Evolutionary conservation across 2,113 vertebrate species (phyloP).

Genomic region (Lynx canadensis): DNA sequence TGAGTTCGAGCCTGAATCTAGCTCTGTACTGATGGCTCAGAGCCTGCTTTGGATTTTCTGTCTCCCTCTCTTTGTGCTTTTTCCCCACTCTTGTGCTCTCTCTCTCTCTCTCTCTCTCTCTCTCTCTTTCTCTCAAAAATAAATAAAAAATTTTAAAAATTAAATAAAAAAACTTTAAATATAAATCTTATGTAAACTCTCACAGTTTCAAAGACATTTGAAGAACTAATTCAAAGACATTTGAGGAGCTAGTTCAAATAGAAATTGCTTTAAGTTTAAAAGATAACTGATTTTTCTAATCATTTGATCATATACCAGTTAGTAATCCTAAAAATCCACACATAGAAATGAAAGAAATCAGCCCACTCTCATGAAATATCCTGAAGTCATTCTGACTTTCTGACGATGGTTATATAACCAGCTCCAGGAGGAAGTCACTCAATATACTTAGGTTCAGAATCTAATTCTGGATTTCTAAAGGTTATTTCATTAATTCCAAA

Average conservation of each 20-base stretch:
- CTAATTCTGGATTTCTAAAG: not conserved
- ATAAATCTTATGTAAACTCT: not conserved
- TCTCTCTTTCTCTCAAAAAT: too few species aligned
- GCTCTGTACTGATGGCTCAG: too few species aligned
- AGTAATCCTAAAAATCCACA: not conserved
- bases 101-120: too few species aligned
- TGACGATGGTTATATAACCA: not conserved
- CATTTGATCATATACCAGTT: not conserved
- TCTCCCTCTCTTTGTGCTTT: too few species aligned
- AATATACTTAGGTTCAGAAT: not conserved
- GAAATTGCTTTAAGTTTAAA: not conserved
- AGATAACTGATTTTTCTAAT: not conserved
- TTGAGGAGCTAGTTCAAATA: not conserved
- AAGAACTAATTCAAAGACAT: not conserved
- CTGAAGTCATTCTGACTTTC: not conserved
- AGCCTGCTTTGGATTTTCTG: too few species aligned
- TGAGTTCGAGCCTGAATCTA: too few species aligned
- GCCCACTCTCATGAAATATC: not conserved
- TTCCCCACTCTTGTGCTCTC: too few species aligned
- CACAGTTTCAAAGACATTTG: not conserved
- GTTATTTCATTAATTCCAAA: not conserved
- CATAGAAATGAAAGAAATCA: not conserved
- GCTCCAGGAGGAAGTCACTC: not conserved
- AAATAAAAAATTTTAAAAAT: too few species aligned
- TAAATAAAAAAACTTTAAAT: constrained; percentile 7